Base-by-base conservation (phyloP, 1,140 invertebrate genomes). In the Tigriopus japonicus region DNA sequence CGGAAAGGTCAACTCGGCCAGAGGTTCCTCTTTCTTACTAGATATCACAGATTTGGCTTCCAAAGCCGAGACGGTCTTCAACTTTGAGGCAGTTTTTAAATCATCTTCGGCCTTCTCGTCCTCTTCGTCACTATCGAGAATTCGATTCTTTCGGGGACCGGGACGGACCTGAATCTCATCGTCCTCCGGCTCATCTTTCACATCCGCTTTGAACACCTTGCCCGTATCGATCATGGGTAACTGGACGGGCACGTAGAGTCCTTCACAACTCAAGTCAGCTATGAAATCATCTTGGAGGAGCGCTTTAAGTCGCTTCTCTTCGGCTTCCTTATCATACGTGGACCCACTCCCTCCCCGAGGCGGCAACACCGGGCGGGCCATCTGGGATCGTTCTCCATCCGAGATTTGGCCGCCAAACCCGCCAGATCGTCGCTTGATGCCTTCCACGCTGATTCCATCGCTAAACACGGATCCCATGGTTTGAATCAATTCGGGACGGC, bases 141-240 rank as follows among this genome's bases (percentile, higher is more conserved):
- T 49, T 3, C 21, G n/a, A 21, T 49, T 49, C 45, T 21, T 49
- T 3, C 21, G n/a, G n/a, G 21, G n/a, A 17, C 21, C 21, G n/a
- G 45, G n/a, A 6, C n/a, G n/a, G 6, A 10, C 45, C 21, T 49
- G n/a, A 15, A 58, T 42, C 15, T 58, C 56, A 23, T 58, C 56
- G 1, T 13, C 13, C 1, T 58, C 28, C 5, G 23, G 23, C 40
- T 61, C 45, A 6, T 1, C 14, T 17, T 40, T 58, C 1, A 23
- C 51, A 14, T 53, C 59, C 1, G 14, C 59, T 42, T 61, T 61
- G 21, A 61, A 61, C 23, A 53, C 41, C n/a, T 53, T 54, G n/a
- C 59, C 59, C 12, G 59, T 61, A 40, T 61, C 15, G 19, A 61
- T 53, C 59, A 61, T 61, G n/a, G 59, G 59, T 9, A 61, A 40